phyloP scores from a whole-genome alignment of 1,140 invertebrate genomes.

The Spodoptera litura region DNA sequence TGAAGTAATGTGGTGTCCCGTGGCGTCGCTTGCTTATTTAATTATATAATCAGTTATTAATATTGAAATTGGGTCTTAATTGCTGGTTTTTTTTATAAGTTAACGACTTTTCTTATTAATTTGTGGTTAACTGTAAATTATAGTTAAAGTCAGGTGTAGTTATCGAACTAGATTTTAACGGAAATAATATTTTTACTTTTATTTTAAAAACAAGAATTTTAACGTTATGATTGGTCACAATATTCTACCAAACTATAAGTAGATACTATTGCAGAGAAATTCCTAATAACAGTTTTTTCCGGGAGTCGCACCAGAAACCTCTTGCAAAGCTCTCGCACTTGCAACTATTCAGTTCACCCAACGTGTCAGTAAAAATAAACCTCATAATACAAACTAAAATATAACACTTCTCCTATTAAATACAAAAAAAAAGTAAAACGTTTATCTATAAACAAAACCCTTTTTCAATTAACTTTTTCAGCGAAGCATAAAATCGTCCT shows the following conservation, averaged over 20 bases:
- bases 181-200: not conserved
- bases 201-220: too few species aligned
- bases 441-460: not conserved
- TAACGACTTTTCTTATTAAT: not conserved
- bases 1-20: conserved; percentile 35
- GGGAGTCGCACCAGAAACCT: too few species aligned
- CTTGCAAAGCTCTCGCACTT: too few species aligned
- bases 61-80: not conserved
- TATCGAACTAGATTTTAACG: not conserved
- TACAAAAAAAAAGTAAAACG: not conserved
- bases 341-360: too few species aligned
- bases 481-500: conserved; percentile 9
- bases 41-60: not conserved
- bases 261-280: too few species aligned
- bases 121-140: not conserved
- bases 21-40: conserved; percentile 36
- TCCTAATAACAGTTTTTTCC: too few species aligned
- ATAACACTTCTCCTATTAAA: too few species aligned
- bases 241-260: too few species aligned
- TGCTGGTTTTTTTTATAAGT: not conserved
- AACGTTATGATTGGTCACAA: too few species aligned
- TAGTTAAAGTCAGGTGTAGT: not conserved
- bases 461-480: conserved; percentile 11
- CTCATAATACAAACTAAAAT: too few species aligned
- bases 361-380: too few species aligned